Conservation (phyloP, 2,888 invertebrate genomes). For the Mongoloraphidia duomilia region DNA sequence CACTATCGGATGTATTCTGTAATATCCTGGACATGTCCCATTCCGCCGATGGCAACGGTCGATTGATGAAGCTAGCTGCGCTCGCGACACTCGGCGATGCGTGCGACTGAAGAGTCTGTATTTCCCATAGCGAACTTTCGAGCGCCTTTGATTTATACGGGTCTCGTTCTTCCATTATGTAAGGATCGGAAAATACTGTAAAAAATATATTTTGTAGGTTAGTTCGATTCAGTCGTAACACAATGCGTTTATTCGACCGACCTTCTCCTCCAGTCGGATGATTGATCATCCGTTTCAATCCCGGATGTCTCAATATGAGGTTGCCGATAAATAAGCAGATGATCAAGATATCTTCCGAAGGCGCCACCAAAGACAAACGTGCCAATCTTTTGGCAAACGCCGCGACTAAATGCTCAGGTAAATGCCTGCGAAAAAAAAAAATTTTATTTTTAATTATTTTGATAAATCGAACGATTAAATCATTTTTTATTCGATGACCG, state of each 20-base stretch:
- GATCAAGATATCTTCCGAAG: conserved; percentile 60
- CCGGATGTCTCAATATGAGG: conserved; percentile 70
- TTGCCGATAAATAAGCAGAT: conserved; percentile 76
- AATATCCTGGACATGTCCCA: conserved; percentile 51
- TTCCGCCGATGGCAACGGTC: conserved; percentile 50
- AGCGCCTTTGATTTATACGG: conserved; percentile 67
- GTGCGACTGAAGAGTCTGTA: conserved; percentile 62
- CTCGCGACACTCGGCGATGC: conserved; percentile 54
- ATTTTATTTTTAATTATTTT: no score
- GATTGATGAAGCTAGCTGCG: conserved; percentile 56
- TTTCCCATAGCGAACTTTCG: conserved; percentile 88
- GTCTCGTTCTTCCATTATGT: conserved; percentile 65
- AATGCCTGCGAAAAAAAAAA: conserved; percentile 44
- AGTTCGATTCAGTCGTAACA: no score
- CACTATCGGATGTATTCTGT: conserved; percentile 48
- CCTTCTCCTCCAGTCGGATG: conserved; percentile 33
- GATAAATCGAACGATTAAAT: no score
- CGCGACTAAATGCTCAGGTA: conserved; percentile 81
- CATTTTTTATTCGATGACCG: no score
- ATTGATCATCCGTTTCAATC: conserved; percentile 52
- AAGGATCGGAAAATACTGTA: conserved; percentile 60
- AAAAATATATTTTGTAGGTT: not conserved
- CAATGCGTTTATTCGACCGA: conserved; percentile 9
- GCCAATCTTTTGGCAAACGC: conserved; percentile 85
- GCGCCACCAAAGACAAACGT: conserved; percentile 68